Base-by-base conservation (phyloP, 2,113 vertebrate species). In the Scolopax mira region DNA sequence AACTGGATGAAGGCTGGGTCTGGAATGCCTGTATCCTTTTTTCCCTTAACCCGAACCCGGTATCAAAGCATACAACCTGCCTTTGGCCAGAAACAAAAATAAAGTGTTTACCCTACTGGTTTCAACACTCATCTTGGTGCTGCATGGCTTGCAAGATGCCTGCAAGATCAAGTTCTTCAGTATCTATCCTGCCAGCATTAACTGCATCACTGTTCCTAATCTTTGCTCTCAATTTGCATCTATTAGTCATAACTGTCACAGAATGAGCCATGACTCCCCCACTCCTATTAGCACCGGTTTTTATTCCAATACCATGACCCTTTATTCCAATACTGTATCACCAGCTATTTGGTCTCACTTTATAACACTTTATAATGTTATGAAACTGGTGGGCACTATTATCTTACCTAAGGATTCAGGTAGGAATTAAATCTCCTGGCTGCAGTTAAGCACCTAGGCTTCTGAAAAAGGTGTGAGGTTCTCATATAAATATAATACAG, bases 211-310 rank as follows among this genome's bases (percentile, higher is more conserved):
- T 78, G 57, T n/a, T 94, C 39, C 35, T 89, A 82, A 90, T 85
- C 24, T 61, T 79, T 19, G 2, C 49, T 88, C 49, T 89, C 79
- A 70, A 41, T 95, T 95, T 94, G 41, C 54, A 91, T 49, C 66
- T 82, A 8, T 95, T 90, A 97, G 71, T 96, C 82, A 91, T 72
- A 94, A 77, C 74, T 79, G 35, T 31, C 74, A 91, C 44, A 65
- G 39, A 87, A 75, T 13, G 49, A 91, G 57, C 55, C 39, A 48
- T 52, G 52, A 95, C 73, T 88, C 57, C 27, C 39, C 55, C 57
- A 79, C 12, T 91, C 78, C 37, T 87, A 13, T 71, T 91, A 48
- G 25, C 61, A 87, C 18, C 69, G 89, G 65, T 23, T 91, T 94
- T 84, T 81, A 51, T 67, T 87, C 70, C 73, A 81, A 35, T 27